These are phyloP conservation scores for Macrocentrus cingulum DNA, from an alignment of 1,140 invertebrate genomes.

Conservation along the genomic window DNA sequence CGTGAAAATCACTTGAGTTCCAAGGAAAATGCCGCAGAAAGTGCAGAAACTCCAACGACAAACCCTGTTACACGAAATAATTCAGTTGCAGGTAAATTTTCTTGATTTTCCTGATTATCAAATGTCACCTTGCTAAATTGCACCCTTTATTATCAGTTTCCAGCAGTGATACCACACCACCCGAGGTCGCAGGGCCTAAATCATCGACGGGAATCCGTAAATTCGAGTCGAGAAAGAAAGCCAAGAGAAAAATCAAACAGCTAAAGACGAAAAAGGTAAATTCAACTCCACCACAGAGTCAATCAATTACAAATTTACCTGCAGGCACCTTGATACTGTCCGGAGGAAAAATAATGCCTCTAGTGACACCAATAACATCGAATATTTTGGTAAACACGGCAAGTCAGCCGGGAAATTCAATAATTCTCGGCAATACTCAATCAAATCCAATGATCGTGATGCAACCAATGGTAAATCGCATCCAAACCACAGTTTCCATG, in stretches of 20 bases:
- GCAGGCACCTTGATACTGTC: conserved; percentile 51
- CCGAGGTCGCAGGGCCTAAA: conserved; percentile 13
- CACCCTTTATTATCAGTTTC: background rate
- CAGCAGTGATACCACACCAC: background rate
- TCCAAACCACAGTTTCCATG: conserved; percentile 47
- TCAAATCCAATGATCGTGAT: conserved; percentile 57
- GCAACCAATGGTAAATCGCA: conserved; percentile 46
- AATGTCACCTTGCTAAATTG: background rate
- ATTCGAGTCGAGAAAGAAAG: conserved; percentile 31
- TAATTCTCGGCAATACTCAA: conserved; percentile 51
- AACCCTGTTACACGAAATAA: conserved; percentile 11
- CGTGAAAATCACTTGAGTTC: conserved; percentile 51
- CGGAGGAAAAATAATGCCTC: conserved; percentile 52
- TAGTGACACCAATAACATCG: conserved; percentile 49
- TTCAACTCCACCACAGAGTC: conserved; percentile 30
- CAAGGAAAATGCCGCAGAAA: conserved; percentile 33
- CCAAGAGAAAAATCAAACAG: conserved; percentile 34
- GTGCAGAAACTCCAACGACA: conserved; percentile 4
- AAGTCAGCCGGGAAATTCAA: conserved; percentile 42
- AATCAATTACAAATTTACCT: conserved; percentile 43
- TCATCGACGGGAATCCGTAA: conserved; percentile 30
- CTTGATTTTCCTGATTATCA: background rate
- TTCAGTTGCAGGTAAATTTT: conserved; percentile 11
- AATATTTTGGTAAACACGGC: conserved; percentile 54
- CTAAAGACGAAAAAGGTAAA: conserved; percentile 4